Conservation (phyloP, 2,113 vertebrate species). For the Heptranchias perlo region DNA sequence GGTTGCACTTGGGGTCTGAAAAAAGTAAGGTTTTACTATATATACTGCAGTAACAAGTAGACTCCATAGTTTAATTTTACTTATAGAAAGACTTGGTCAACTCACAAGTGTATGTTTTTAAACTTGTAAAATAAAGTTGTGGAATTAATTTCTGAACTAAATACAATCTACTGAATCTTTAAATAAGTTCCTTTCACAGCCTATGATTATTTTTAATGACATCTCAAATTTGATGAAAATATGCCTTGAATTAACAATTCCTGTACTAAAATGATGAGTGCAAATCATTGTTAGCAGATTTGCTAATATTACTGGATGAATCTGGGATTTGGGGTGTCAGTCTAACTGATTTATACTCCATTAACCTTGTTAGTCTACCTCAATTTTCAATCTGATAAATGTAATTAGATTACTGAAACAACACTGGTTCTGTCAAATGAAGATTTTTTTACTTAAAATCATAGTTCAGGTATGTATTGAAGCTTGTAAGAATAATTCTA, state of each 20-base stretch:
- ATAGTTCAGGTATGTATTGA: background rate
- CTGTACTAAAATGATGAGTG: background rate
- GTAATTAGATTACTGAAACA: background rate
- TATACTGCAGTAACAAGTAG: background rate
- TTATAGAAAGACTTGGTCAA: background rate
- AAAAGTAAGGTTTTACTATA: background rate
- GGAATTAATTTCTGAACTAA: background rate
- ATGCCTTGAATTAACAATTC: background rate
- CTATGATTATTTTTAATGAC: background rate
- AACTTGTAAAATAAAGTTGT: background rate
- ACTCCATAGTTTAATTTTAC: background rate
- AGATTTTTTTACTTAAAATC: background rate
- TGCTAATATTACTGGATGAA: background rate
- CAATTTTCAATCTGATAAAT: slow-evolving; percentile 15
- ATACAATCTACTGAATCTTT: background rate
- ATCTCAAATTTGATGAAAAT: background rate
- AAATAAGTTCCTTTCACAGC: background rate
- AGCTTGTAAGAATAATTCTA: slow-evolving; percentile 1
- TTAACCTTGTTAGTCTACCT: background rate
- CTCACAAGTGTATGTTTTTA: background rate
- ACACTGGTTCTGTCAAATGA: background rate
- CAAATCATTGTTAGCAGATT: background rate
- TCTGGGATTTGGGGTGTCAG: background rate
- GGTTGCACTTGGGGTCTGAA: background rate
- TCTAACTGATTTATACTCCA: slow-evolving; percentile 4